Evolutionary conservation across 1,140 invertebrate species (phyloP).

Genomic region (Leptopilina clavipes): DNA sequence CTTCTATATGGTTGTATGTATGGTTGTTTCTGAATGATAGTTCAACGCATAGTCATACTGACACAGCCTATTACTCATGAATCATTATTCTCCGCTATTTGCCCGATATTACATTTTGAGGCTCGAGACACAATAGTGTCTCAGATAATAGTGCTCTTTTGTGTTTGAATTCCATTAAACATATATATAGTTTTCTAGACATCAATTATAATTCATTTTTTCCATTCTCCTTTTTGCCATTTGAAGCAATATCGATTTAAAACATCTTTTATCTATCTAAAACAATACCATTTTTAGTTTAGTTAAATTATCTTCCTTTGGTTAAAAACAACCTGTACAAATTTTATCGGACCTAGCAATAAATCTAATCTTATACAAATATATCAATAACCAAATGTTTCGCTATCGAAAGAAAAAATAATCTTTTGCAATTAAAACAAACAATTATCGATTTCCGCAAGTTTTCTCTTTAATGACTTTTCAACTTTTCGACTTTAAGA

Average conservation of each 20-base stretch:
- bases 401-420: too few relatives aligned
- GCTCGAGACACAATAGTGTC: slow-evolving; percentile 10
- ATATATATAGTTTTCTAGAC: neutral
- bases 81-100: slow-evolving; percentile 27
- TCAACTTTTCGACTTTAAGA: neutral
- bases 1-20: neutral
- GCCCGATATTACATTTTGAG: neutral
- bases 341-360: too few relatives aligned
- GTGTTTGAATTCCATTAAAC: slow-evolving; percentile 16
- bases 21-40: slow-evolving; percentile 1
- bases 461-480: too few relatives aligned
- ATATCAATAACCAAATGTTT: too few relatives aligned
- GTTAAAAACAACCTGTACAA: too few relatives aligned
- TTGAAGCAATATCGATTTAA: too few relatives aligned
- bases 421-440: too few relatives aligned
- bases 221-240: neutral
- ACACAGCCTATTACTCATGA: slow-evolving; percentile 11
- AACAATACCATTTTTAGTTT: too few relatives aligned
- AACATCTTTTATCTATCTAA: too few relatives aligned
- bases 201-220: slow-evolving; percentile 22
- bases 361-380: too few relatives aligned
- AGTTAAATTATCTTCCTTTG: too few relatives aligned
- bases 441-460: too few relatives aligned
- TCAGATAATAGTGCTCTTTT: slow-evolving; percentile 3
- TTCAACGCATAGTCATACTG: neutral